Evolutionary conservation across 2,888 invertebrate genomes (phyloP), one percentile per base, ranked within the genome.

Genomic region (Tricholauxania praeusta): DNA sequence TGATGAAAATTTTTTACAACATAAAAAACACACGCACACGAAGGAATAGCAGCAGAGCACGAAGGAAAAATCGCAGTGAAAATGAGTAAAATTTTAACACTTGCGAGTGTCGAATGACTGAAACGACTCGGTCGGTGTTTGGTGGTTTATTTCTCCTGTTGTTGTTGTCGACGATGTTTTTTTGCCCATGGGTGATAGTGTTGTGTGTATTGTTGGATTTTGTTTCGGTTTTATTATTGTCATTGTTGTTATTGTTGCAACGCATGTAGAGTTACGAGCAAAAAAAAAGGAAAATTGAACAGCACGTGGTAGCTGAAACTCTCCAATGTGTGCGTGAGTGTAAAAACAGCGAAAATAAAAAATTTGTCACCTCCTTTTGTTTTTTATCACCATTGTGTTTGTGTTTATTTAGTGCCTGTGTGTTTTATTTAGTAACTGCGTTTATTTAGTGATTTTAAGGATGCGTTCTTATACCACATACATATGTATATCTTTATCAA

Each of bases 31-130:
- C 68, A 51, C 49, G 60, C 69, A 62, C 53, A 70, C 60, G 60
- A 47, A 75, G 22, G 59, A 15, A 53, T 53, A 63, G 8, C 10
- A 28, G 28, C 28, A 28, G 39, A 39, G 39, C 39, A 39, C 28
- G 28, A 39, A 69, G 47, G 48, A 62, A 70, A 64, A 70, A 62
- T 53, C 22, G 53, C 53, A 32, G 62, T 52, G 60, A 55, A 69
- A 69, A 59, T 59, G 68, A 69, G 68, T 39, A 39, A 60, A 69
- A 69, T 48, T 69, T 59, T 69, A 69, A 69, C 68, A 69, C 59
- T 69, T 69, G 68, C 49, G 28, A 28, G 39, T 39, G 39, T 39
- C 39, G 39, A 39, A 10, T 39, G 39, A 39, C 39, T 39, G 39
- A 39, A 39, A 39, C 39, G 10, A 10, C 39, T 39, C 39, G 39